Conservation (phyloP, 1,140 invertebrate genomes). For the Cataglyphis hispanica region DNA sequence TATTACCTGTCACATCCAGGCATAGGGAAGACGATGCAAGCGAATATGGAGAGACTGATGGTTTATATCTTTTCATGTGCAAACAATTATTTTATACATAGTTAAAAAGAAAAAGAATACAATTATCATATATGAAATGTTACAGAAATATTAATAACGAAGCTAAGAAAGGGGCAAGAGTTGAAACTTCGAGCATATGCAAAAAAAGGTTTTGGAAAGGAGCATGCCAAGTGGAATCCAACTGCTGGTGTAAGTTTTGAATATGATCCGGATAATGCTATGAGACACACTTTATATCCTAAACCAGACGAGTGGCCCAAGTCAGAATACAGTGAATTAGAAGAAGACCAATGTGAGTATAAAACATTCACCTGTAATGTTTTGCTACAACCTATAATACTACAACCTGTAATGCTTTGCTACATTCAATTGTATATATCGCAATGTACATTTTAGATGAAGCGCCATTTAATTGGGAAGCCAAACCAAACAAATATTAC, state of each 20-base stretch:
- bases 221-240: slow-evolving; percentile 99
- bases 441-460: slow-evolving; percentile 89
- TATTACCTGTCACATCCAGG: slow-evolving; percentile 96
- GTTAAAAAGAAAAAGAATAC: neutral
- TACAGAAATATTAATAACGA: slow-evolving; percentile 97
- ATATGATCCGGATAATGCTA: slow-evolving; percentile 99
- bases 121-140: slow-evolving; percentile 50
- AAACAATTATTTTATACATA: neutral
- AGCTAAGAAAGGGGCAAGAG: slow-evolving; percentile 99
- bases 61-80: slow-evolving; percentile 79
- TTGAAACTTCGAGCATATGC: slow-evolving; percentile 98
- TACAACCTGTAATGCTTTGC: neutral
- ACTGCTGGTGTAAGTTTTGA: slow-evolving; percentile 99
- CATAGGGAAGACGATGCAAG: slow-evolving; percentile 96
- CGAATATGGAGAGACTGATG: slow-evolving; percentile 97
- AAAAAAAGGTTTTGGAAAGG: slow-evolving; percentile 98
- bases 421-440: neutral
- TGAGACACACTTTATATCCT: slow-evolving; percentile 98
- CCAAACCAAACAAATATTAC: slow-evolving; percentile 98
- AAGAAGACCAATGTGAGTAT: slow-evolving; percentile 95
- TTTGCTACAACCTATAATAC: neutral
- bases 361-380: neutral
- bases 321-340: slow-evolving; percentile 97
- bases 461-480: slow-evolving; percentile 96
- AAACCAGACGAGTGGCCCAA: slow-evolving; percentile 99